Evolutionary conservation across 2,797 vertebrate species (phyloP).

Genomic region (Chiloscyllium punctatum): DNA sequence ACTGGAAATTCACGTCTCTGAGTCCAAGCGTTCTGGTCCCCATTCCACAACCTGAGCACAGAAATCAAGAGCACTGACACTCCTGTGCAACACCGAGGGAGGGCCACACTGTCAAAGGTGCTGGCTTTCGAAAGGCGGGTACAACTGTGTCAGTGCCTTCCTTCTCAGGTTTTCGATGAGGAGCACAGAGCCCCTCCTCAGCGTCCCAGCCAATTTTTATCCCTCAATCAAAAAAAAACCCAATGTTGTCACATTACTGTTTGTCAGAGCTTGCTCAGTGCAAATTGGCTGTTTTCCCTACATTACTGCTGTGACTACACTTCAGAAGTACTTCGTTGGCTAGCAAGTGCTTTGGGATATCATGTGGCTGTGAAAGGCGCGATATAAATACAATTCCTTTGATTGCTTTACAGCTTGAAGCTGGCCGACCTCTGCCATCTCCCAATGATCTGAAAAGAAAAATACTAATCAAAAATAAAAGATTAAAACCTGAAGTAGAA

Average conservation of each 20-base stretch:
- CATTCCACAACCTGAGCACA: not conserved
- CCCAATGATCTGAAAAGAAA: constrained; percentile 91
- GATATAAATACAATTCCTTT: not conserved
- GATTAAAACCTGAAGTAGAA: constrained; percentile 94
- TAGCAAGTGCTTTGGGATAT: not conserved
- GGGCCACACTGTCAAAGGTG: not conserved
- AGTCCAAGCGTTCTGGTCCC: not conserved
- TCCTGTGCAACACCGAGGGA: not conserved
- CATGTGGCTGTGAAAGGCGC: not conserved
- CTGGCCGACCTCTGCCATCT: constrained; percentile 78
- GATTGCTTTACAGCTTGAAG: constrained; percentile 69
- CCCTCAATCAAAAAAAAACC: not conserved
- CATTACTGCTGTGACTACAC: not conserved
- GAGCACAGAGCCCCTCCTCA: not conserved
- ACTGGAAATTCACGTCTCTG: not conserved
- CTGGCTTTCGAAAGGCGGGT: not conserved
- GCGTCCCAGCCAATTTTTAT: not conserved
- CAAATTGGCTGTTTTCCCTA: not conserved
- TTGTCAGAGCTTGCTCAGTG: not conserved
- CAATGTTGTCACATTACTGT: not conserved
- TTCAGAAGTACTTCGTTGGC: no score
- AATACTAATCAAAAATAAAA: constrained; percentile 98
- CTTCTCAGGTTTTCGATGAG: not conserved
- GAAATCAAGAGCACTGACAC: not conserved
- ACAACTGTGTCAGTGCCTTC: no score